These are phyloP conservation scores for Ceratina japonica DNA, from an alignment of 1,140 invertebrate genomes.

Conservation along the genomic window DNA sequence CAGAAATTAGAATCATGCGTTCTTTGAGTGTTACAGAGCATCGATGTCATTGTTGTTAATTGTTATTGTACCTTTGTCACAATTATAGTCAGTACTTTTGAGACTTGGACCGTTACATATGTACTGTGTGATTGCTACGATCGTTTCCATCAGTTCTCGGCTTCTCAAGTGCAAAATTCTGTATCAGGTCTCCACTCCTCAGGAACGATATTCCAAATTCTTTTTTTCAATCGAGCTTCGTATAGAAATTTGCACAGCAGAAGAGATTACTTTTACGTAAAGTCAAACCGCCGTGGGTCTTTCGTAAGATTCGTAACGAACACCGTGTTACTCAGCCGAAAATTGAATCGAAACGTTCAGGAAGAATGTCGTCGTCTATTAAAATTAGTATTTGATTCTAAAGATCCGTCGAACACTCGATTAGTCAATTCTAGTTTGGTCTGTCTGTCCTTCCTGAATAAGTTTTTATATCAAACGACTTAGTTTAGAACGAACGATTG, in stretches of 20 bases:
- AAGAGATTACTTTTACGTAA: conserved; percentile 5
- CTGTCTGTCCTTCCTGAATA: conserved; percentile 20
- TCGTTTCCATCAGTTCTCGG: neutral
- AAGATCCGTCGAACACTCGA: neutral
- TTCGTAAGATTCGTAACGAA: neutral
- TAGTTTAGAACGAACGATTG: neutral
- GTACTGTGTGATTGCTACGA: conserved; percentile 43
- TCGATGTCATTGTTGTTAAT: conserved; percentile 49
- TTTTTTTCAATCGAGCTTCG: neutral
- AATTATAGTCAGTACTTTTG: conserved; percentile 50
- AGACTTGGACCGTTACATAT: conserved; percentile 50
- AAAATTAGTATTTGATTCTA: neutral
- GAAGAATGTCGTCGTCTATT: conserved; percentile 3
- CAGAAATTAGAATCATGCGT: neutral
- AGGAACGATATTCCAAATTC: neutral
- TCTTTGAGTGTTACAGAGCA: neutral
- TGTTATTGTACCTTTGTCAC: conserved; percentile 46
- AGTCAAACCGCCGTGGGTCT: conserved; percentile 1
- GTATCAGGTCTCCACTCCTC: too few species aligned
- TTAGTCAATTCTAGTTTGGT: neutral
- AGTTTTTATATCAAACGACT: neutral
- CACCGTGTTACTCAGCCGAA: neutral
- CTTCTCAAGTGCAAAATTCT: conserved; percentile 33
- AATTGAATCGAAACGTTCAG: conserved; percentile 14
- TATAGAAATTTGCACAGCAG: conserved; percentile 41